A percentile compares a stretch with the other conserved stretches of the same genome.
Conservation (phyloP, 2,113 vertebrate species). For the Sigmodon hispidus region DNA sequence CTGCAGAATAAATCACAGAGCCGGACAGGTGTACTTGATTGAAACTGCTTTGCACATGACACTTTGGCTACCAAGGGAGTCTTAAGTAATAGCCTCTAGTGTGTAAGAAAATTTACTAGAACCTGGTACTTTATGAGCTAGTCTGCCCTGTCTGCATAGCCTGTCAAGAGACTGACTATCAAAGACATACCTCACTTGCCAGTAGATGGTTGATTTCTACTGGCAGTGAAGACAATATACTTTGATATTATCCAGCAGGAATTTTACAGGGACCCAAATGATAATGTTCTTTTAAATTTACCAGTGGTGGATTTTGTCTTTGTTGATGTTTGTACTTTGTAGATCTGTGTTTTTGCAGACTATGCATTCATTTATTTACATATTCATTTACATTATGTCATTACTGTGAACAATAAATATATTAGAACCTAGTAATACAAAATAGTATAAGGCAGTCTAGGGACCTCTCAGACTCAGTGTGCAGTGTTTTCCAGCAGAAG, state of each 20-base stretch:
- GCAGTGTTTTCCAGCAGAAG: not conserved
- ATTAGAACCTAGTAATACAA: not conserved
- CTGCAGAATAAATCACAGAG: not conserved
- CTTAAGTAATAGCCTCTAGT: not conserved
- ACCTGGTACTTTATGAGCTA: not conserved
- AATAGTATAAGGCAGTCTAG: not conserved
- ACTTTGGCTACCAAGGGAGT: not conserved
- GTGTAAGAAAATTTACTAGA: not conserved
- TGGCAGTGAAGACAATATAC: not conserved
- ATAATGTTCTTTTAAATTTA: slow-evolving; percentile 36
- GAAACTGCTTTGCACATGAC: not conserved
- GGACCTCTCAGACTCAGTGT: not conserved
- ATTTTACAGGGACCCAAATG: not conserved
- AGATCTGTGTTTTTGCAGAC: not conserved
- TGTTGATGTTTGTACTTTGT: not conserved
- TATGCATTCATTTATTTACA: not conserved
- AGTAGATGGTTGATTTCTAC: slow-evolving; percentile 10
- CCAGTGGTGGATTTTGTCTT: slow-evolving; percentile 24
- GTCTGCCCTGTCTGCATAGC: not conserved
- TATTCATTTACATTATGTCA: not conserved
- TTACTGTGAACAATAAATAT: not conserved
- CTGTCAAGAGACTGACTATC: not conserved
- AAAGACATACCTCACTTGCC: not conserved
- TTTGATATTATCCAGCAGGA: not conserved
- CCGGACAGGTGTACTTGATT: not conserved